Evolutionary conservation across 2,888 invertebrate genomes (phyloP), one percentile per base, ranked within the genome.

Genomic region (Dryobotodes eremita): DNA sequence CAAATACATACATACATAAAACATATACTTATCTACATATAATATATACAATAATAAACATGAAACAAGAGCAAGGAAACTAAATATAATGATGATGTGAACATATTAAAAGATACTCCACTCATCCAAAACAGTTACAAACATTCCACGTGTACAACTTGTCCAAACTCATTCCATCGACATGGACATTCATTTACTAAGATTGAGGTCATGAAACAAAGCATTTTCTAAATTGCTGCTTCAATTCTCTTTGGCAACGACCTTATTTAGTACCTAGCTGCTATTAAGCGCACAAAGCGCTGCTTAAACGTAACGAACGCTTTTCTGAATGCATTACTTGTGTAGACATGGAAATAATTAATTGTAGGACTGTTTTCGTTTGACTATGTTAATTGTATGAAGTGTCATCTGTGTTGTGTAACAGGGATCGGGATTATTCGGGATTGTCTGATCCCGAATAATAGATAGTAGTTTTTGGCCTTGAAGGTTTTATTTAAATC

Each of bases 221-320:
- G 68, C 81, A 77, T 83, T 86, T 86, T 86, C 84, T 89, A 80
- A 88, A 88, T 87, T 55, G 42, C 73, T 74, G 64, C 71, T 79
- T 84, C 88, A 89, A 84, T 87, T 87, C 78, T 86, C 85, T 89
- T 81, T 87, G 72, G 65, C 61, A 74, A 76, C 89, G 77, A 79
- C 86, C 89, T n/a, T 87, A 89, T 88, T 83, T 66, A 78, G 68
- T 79, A 31, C 77, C 71, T 71, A 79, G 71, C 72, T 61, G 61
- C 74, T 75, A 77, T 80, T 86, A 77, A 42, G 59, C 65, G 70
- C n/a, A 85, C 78, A 88, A 88, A 83, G 75, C 69, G n/a, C 74
- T 59, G 31, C 26, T 53, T 10, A 64, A 71, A 75, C 77, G 74
- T 64, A 26, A 75, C 50, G 76, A 15, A 42, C 48, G 42, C 26